Evolutionary conservation across 2,113 vertebrate species (phyloP).

Genomic region (Turdus rufiventris): DNA sequence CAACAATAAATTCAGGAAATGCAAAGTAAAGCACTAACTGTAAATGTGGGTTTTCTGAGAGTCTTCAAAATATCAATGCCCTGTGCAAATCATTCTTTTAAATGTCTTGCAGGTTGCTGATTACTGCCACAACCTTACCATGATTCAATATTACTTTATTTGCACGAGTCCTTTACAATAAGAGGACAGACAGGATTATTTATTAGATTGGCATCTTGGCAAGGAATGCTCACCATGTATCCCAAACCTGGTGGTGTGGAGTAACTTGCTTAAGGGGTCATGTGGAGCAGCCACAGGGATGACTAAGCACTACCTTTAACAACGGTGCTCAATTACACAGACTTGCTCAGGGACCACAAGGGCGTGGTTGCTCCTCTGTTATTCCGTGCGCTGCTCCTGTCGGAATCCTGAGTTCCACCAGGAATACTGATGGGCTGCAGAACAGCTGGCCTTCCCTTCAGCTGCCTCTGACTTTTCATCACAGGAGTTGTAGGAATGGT

Average conservation of each 20-base stretch:
- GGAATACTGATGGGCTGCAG: slow-evolving; percentile 67
- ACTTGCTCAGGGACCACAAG: background rate
- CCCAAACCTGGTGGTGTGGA: background rate
- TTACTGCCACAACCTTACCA: background rate
- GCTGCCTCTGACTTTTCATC: slow-evolving; percentile 65
- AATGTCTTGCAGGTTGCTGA: background rate
- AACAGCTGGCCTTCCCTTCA: slow-evolving; percentile 70
- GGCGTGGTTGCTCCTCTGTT: background rate
- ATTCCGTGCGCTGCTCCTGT: slow-evolving; percentile 71
- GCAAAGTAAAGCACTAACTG: background rate
- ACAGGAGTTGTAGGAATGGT: slow-evolving; percentile 74
- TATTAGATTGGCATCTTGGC: background rate
- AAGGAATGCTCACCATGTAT: background rate
- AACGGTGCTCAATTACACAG: background rate
- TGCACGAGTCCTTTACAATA: background rate
- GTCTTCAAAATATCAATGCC: background rate
- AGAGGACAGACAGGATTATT: background rate
- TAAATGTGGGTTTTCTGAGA: background rate
- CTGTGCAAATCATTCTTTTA: background rate
- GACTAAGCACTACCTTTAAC: slow-evolving; percentile 19
- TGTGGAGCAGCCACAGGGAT: background rate
- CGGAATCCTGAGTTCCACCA: slow-evolving; percentile 79
- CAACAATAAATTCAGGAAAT: background rate
- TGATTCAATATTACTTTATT: background rate
- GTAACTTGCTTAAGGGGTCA: background rate